Percentiles rank a stretch among this genome's conserved stretches.
Evolutionary conservation across 2,113 vertebrate species (phyloP).

Genomic region (Paramisgurnus dabryanus): DNA sequence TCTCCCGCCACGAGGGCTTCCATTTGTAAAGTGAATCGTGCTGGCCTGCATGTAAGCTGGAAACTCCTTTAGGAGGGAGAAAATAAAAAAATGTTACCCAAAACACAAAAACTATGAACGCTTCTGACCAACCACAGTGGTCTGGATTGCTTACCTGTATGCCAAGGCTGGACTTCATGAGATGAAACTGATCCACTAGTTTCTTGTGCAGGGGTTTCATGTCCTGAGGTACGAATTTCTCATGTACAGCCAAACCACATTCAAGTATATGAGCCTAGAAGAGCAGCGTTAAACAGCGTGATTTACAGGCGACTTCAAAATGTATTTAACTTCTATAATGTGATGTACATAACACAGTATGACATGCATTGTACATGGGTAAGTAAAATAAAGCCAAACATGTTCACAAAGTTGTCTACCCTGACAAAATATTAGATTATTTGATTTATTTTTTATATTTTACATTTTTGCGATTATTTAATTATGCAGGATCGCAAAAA

Average conservation of each 20-base stretch:
- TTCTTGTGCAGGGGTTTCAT: slow-evolving; percentile 98
- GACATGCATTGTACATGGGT: too few relatives aligned
- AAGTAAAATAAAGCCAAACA: too few relatives aligned
- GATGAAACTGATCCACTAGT: slow-evolving; percentile 95
- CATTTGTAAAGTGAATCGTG: slow-evolving; percentile 92
- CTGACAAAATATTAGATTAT: too few relatives aligned
- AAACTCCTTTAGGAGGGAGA: slow-evolving; percentile 80
- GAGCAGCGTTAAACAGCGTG: neutral
- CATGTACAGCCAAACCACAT: slow-evolving; percentile 92
- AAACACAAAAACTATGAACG: neutral
- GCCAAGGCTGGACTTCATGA: slow-evolving; percentile 98
- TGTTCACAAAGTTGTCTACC: too few relatives aligned
- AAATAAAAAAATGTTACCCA: neutral
- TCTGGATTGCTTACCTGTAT: slow-evolving; percentile 82
- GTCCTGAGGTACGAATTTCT: slow-evolving; percentile 96
- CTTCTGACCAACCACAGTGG: neutral
- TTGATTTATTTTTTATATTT: too few relatives aligned
- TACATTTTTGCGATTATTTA: too few relatives aligned
- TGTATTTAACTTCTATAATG: neutral
- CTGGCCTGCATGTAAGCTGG: slow-evolving; percentile 88
- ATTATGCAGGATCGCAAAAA: too few relatives aligned
- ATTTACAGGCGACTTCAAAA: neutral
- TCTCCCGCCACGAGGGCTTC: slow-evolving; percentile 88
- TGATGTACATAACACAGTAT: too few relatives aligned
- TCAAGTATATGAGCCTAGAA: slow-evolving; percentile 93